Percentiles rank a stretch among this genome's conserved stretches.
Evolutionary conservation across 1,140 invertebrate species (phyloP).

Genomic region (Plodia interpunctella): DNA sequence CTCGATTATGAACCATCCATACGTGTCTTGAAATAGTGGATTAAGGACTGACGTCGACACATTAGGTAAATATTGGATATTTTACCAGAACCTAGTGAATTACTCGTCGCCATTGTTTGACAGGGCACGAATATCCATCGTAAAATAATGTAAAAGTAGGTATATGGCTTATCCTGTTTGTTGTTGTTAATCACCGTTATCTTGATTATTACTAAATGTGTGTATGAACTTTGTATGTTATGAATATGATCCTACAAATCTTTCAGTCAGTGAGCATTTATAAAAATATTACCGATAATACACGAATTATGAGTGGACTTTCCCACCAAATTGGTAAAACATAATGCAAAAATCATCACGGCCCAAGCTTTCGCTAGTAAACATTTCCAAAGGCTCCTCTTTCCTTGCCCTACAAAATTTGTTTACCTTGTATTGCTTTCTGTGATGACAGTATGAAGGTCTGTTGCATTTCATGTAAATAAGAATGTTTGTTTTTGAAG

Average conservation of each 20-base stretch:
- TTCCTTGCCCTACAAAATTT: not conserved
- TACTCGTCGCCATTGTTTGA: slow-evolving; percentile 75
- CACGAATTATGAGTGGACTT: not conserved
- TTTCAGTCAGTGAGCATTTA: not conserved
- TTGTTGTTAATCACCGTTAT: slow-evolving; percentile 48
- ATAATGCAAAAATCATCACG: not conserved
- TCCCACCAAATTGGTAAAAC: not conserved
- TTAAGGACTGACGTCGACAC: slow-evolving; percentile 62
- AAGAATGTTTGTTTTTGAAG: not conserved
- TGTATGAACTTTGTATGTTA: not conserved
- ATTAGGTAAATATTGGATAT: slow-evolving; percentile 65
- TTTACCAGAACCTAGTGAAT: slow-evolving; percentile 45
- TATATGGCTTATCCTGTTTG: slow-evolving; percentile 49
- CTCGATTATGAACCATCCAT: slow-evolving; percentile 69
- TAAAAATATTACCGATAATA: not conserved
- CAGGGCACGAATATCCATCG: slow-evolving; percentile 57
- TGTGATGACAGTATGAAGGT: slow-evolving; percentile 5
- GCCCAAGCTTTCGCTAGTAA: not conserved
- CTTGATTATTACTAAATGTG: not conserved
- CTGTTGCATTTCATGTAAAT: not conserved
- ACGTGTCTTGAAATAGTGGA: slow-evolving; percentile 63
- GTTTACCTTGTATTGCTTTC: slow-evolving; percentile 4
- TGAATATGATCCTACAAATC: not conserved
- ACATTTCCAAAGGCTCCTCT: not conserved
- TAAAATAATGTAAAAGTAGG: slow-evolving; percentile 41